Evolutionary conservation across 2,888 invertebrate species (phyloP), one percentile per base, ranked within the genome.

Genomic region (Lapara coniferarum): DNA sequence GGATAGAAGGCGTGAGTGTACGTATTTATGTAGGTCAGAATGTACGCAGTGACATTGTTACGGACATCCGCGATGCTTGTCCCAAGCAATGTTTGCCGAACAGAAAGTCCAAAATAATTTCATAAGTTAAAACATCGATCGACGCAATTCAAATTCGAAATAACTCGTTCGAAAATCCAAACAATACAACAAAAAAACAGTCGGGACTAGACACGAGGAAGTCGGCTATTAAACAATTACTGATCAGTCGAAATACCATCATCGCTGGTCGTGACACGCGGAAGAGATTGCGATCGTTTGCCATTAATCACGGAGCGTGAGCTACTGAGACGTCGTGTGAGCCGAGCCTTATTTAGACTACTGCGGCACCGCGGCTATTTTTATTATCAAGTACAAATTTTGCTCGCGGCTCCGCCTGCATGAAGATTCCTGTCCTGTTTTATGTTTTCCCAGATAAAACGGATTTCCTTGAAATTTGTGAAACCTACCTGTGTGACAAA

Each of bases 201-300:
- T 63, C 63, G 63, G 63, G 63, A 63, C 63, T 63, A 63, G 63
- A 63, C 63, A 63, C 63, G 63, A 63, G 63, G 63, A 63, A 63
- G 63, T 63, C 49, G 46, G 63, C 63, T 63, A 63, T 63, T 63
- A 63, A 63, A 63, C 63, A 63, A 63, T 63, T 63, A 63, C 63
- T 13, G 63, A 63, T 63, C 63, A 63, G 63, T 46, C 67, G 55
- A 55, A 55, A 67, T 67, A 44, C 56, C 67, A 56, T 56, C 63
- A 67, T 68, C 66, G 58, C 66, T 72, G 63, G 80, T 79, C 79
- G 79, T 78, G 82, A 78, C 77, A 85, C 80, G 76, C 87, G 89
- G 89, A 89, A 89, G 87, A 81, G 87, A 88, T 86, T 76, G 82
- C 77, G 74, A 85, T 84, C 84, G 76, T 70, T 73, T 77, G 74